phyloP scores from a whole-genome alignment of 2,113 vertebrate genomes.

The Istiophorus platypterus region DNA sequence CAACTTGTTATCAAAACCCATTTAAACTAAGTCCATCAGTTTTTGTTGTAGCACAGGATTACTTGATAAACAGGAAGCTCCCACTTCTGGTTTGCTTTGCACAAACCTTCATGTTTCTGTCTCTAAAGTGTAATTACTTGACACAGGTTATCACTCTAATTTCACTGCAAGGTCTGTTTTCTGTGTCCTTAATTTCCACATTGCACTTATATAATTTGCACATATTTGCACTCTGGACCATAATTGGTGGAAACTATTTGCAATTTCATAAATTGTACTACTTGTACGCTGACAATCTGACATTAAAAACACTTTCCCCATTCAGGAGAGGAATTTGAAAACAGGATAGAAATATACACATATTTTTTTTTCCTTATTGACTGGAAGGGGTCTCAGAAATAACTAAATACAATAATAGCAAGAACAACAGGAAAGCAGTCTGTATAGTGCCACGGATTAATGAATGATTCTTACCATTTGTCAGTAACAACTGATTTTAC shows the following conservation, averaged over 20 bases:
- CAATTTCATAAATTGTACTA: no score
- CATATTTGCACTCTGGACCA: background rate
- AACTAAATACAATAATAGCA: background rate
- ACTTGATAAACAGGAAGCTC: constrained; percentile 5
- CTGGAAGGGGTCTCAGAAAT: background rate
- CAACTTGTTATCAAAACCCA: background rate
- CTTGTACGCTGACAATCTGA: no score
- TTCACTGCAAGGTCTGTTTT: background rate
- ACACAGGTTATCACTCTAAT: background rate
- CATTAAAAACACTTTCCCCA: no score
- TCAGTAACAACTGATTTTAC: constrained; percentile 27
- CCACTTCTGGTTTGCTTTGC: background rate
- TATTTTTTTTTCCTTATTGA: background rate
- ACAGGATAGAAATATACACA: background rate
- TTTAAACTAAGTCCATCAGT: constrained; percentile 5
- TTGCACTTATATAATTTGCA: background rate
- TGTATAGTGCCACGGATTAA: constrained; percentile 1
- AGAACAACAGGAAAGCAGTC: constrained; percentile 1
- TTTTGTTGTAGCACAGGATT: background rate
- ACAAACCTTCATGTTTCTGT: background rate
- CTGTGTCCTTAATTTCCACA: background rate
- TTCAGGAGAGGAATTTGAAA: constrained; percentile 9
- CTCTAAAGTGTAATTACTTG: background rate
- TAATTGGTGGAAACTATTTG: background rate
- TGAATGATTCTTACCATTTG: constrained; percentile 9